Evolutionary conservation across 2,113 vertebrate species (phyloP), one percentile per base, ranked within the genome.

Genomic region (Forbesichthys papilliferus): DNA sequence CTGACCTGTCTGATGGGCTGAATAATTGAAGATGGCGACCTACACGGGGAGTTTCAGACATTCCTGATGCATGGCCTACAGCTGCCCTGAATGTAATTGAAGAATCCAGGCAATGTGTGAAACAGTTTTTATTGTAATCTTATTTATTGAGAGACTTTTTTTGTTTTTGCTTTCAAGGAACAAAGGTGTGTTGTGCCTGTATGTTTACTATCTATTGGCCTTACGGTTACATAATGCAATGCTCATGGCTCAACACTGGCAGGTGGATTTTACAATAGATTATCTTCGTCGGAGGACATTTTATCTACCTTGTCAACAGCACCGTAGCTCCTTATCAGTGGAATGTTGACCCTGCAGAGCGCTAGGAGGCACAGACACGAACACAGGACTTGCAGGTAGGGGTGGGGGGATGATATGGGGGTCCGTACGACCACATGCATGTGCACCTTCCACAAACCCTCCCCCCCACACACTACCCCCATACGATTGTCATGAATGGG

Each of bases 241-340:
- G 9, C 13, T 62, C 57, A 47, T n/a, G 20, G 64, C 61, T 62
- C 64, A 60, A 61, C 33, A 64, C 57, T 36, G 69, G 72, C 77
- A 78, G 74, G 69, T 80, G 71, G 55, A 61, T 59, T 64, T 74
- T 74, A 16, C 14, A 60, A 7, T 60, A 66, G 71, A 79, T 80
- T 74, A 69, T 54, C 71, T 56, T 47, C 73, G 71, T 80, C 73
- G 48, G 7, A 68, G 68, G 74, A 80, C 60, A 9, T 54, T n/a
- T 88, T 80, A 69, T 81, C 69, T 72, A 85, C 82, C 80, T 77
- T 88, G 85, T 86, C 62, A 80, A 79, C 77, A 89, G 20, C 20
- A 88, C 86, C 87, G 82, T 75, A 72, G 81, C 48, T 61, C 75
- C 77, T 84, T 82, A 88, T 74, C n/a, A 9, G 55, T 74, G 86